These are phyloP conservation scores for Melanostoma mellinum DNA, from an alignment of 2,888 invertebrate species.

Conservation along the genomic window DNA sequence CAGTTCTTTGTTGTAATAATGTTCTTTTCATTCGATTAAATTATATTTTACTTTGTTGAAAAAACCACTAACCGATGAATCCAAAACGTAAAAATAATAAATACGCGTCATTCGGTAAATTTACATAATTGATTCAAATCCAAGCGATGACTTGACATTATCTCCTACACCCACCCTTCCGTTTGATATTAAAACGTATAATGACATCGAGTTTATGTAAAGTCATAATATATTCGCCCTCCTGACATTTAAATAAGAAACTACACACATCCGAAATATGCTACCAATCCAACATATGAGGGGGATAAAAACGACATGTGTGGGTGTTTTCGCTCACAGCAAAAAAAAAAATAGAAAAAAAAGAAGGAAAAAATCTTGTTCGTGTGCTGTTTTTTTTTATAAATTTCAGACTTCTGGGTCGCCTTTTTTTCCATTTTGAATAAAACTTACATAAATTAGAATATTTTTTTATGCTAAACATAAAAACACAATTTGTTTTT, in stretches of 20 bases:
- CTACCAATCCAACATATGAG: constrained; percentile 1
- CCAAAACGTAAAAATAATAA: constrained; percentile 8
- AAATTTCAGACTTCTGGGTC: not conserved
- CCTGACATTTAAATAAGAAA: constrained; percentile 9
- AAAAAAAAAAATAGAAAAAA: too few species aligned
- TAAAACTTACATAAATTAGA: constrained; percentile 31
- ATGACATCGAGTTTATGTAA: constrained; percentile 32
- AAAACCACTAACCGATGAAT: constrained; percentile 27
- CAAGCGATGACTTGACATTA: constrained; percentile 30
- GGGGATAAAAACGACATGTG: constrained; percentile 17
- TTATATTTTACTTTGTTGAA: constrained; percentile 12
- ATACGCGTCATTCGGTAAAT: constrained; percentile 30
- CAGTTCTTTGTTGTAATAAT: not conserved
- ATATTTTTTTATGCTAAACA: constrained; percentile 28
- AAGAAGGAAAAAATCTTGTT: constrained; percentile 13
- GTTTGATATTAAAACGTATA: constrained; percentile 36
- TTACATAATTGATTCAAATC: constrained; percentile 62
- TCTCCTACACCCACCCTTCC: constrained; percentile 15
- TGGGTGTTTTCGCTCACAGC: constrained; percentile 32
- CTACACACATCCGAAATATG: constrained; percentile 12
- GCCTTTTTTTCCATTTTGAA: constrained; percentile 9
- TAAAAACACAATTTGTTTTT: constrained; percentile 33
- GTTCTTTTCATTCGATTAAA: constrained; percentile 2
- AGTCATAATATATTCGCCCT: constrained; percentile 30
- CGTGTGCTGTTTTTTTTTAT: constrained; percentile 2